Conservation (phyloP, 2,888 invertebrate species). For the Dascillus cervinus region DNA sequence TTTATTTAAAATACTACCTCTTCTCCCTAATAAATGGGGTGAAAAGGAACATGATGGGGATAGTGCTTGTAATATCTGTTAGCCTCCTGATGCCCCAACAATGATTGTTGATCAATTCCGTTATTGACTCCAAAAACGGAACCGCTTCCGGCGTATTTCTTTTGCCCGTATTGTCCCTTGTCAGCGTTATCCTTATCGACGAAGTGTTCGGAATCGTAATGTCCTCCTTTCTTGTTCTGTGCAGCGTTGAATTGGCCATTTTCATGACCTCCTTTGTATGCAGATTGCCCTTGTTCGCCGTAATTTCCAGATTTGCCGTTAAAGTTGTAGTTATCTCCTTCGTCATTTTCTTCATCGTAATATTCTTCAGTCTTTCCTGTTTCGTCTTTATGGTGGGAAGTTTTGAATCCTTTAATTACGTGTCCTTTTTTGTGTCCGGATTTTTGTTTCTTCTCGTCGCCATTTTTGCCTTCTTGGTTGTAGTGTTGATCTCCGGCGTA, state of each 20-base stretch:
- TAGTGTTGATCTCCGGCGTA: conserved; percentile 52
- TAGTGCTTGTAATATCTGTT: conserved; percentile 51
- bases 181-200: conserved; percentile 52
- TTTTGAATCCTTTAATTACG: conserved; percentile 58
- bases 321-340: conserved; percentile 51
- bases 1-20: no score
- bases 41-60: conserved; percentile 48
- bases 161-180: conserved; percentile 54
- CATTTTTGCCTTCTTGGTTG: conserved; percentile 53
- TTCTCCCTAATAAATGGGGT: conserved; percentile 3
- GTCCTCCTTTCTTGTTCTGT: conserved; percentile 52
- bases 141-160: conserved; percentile 51
- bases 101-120: conserved; percentile 53
- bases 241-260: conserved; percentile 51
- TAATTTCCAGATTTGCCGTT: conserved; percentile 51
- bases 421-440: conserved; percentile 58
- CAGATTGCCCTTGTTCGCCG: conserved; percentile 50
- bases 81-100: conserved; percentile 55
- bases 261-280: conserved; percentile 54
- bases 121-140: conserved; percentile 52
- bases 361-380: conserved; percentile 57
- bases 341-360: conserved; percentile 58
- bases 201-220: conserved; percentile 49
- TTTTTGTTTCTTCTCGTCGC: conserved; percentile 48
- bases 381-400: conserved; percentile 59